These are phyloP conservation scores for Dysidea cf. avara DNA, from an alignment of 37 sponge, comb jelly and placozoan species.

Conservation along the genomic window DNA sequence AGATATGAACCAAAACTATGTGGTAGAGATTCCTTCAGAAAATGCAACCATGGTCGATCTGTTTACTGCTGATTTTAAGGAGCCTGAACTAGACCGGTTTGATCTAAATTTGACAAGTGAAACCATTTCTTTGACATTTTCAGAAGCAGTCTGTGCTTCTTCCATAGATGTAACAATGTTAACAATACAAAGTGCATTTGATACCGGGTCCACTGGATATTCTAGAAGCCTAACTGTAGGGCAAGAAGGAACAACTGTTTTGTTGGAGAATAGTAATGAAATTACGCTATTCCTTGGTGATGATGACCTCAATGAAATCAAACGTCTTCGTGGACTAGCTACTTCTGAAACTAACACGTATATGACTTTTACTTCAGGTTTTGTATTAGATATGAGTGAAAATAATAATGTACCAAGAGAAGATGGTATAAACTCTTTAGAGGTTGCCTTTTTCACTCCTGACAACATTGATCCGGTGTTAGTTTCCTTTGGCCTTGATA, in stretches of 20 bases:
- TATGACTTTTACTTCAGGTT: conserved; percentile 29
- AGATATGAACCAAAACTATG: conserved; percentile 73
- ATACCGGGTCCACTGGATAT: conserved; percentile 2
- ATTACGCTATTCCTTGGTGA: conserved; percentile 57
- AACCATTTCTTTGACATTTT: conserved; percentile 65
- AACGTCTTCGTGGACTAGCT: conserved; percentile 56
- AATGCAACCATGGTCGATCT: conserved; percentile 31
- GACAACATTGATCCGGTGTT: conserved; percentile 55
- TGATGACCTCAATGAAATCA: conserved; percentile 89
- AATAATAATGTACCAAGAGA: conserved; percentile 49
- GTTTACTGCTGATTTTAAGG: conserved; percentile 63
- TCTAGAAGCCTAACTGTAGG: conserved; percentile 32
- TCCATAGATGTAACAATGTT: conserved; percentile 61
- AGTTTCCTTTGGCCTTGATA: conserved; percentile 52
- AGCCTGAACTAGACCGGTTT: conserved; percentile 67
- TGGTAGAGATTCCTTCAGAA: conserved; percentile 20
- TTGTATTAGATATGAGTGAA: conserved; percentile 69
- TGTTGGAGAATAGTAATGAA: conserved; percentile 17
- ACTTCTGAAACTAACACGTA: conserved; percentile 45
- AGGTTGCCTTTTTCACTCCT: conserved; percentile 41
- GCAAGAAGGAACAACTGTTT: conserved; percentile 24
- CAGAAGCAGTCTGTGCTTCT: conserved; percentile 79
- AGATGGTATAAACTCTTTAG: conserved; percentile 32
- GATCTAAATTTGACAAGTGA: conserved; percentile 75
- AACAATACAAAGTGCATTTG: conserved; percentile 41